A percentile compares a stretch with the other conserved stretches of the same genome.
phyloP scores from a whole-genome alignment of 2,888 invertebrate species.

The Leptopilina drosophilae region DNA sequence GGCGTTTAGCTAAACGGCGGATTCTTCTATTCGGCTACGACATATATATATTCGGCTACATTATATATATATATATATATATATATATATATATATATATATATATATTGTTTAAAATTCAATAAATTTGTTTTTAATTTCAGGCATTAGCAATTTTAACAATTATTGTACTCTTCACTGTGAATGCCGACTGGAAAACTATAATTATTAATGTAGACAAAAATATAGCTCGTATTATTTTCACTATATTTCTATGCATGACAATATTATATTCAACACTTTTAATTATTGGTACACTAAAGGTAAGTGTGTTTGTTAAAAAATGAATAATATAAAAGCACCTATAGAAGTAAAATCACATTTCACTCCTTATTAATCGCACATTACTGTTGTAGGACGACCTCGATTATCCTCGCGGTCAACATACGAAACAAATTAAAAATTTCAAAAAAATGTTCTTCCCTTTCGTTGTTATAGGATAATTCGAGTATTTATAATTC shows the following conservation, averaged over 20 bases:
- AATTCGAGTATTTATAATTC: no score
- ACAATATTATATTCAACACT: slow-evolving; percentile 89
- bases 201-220: slow-evolving; percentile 85
- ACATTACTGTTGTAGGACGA: no score
- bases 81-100: no score
- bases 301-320: slow-evolving; percentile 79
- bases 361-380: background rate
- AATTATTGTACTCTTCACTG: slow-evolving; percentile 83
- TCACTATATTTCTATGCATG: slow-evolving; percentile 88
- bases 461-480: no score
- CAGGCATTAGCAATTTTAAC: slow-evolving; percentile 84
- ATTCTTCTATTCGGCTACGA: no score
- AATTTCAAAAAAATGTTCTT: no score
- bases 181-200: slow-evolving; percentile 85
- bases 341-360: slow-evolving; percentile 18
- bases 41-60: no score
- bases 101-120: no score
- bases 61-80: no score
- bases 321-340: background rate
- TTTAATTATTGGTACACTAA: slow-evolving; percentile 85
- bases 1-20: no score
- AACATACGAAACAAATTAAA: no score
- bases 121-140: slow-evolving; percentile 55
- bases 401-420: no score
- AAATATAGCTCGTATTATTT: slow-evolving; percentile 86